Percentiles rank a stretch among this genome's conserved stretches.
Evolutionary conservation across 2,113 vertebrate genomes (phyloP).

Genomic region (Isurus oxyrinchus): DNA sequence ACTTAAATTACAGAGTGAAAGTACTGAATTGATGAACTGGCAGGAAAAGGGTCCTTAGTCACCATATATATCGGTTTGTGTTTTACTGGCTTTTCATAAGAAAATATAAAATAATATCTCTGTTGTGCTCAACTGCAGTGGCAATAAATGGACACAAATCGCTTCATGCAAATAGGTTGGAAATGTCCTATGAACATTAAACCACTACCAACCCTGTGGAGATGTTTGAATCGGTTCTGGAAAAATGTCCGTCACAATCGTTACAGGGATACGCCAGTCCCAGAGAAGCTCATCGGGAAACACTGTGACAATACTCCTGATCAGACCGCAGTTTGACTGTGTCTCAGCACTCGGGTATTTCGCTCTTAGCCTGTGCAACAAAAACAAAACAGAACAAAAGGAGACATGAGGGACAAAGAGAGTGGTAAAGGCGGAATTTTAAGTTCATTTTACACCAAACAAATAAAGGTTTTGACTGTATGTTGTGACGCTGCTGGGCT

Average conservation of each 20-base stretch:
- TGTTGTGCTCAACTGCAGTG: not conserved
- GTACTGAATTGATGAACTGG: not conserved
- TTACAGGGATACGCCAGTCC: conserved; percentile 47
- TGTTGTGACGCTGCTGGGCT: not conserved
- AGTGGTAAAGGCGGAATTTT: not conserved
- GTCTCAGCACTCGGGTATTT: conserved; percentile 46
- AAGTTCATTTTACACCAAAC: not conserved
- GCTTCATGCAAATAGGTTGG: not conserved
- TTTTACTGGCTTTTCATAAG: conserved; percentile 1
- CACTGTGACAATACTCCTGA: conserved; percentile 48
- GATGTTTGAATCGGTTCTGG: conserved; percentile 43
- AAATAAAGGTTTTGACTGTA: not conserved
- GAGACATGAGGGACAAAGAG: not conserved
- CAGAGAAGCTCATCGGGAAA: conserved; percentile 48
- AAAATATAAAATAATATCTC: not conserved
- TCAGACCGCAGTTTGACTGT: conserved; percentile 51
- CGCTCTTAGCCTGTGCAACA: conserved; percentile 50
- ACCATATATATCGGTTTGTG: not conserved
- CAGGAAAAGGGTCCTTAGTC: not conserved
- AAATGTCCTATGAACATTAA: not conserved
- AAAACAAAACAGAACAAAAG: conserved; percentile 32
- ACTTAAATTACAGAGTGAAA: not conserved
- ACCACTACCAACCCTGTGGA: conserved; percentile 37
- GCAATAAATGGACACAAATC: not conserved
- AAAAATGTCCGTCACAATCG: conserved; percentile 45